Evolutionary conservation across 2,113 vertebrate species (phyloP).

Genomic region (Meleagris gallopavo): DNA sequence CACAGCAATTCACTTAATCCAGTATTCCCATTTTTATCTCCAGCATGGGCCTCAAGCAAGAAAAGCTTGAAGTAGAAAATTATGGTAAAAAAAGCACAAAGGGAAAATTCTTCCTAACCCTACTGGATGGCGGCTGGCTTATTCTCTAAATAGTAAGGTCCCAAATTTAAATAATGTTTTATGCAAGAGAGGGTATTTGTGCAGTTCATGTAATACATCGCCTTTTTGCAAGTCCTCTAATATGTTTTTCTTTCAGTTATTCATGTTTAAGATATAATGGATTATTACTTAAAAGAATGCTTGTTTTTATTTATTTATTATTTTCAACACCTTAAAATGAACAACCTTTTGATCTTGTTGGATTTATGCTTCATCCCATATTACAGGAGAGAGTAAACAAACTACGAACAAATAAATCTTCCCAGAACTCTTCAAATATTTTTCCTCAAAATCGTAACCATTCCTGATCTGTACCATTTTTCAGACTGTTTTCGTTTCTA

Average conservation of each 20-base stretch:
- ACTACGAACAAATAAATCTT: not conserved
- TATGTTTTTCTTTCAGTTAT: not conserved
- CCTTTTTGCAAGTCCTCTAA: not conserved
- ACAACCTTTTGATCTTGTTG: not conserved
- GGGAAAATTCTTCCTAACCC: not conserved
- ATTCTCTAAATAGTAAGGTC: not conserved
- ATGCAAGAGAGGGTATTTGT: not conserved
- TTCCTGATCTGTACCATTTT: not conserved
- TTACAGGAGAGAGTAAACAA: not conserved
- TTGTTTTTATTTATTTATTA: not conserved
- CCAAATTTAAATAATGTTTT: not conserved
- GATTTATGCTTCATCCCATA: not conserved
- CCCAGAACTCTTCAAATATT: not conserved
- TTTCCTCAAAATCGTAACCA: not conserved
- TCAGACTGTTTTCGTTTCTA: not conserved
- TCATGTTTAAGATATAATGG: not conserved
- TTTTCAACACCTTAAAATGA: not conserved
- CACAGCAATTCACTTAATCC: not conserved
- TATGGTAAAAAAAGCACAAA: not conserved
- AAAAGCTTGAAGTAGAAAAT: not conserved
- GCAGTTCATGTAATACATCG: not conserved
- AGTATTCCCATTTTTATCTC: not conserved
- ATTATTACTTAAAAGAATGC: not conserved
- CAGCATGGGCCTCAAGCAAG: fast-evolving
- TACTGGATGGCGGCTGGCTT: not conserved